Percentiles rank a stretch among this genome's conserved stretches.
These are phyloP conservation scores for Neosilurus hyrtlii DNA, from an alignment of 2,797 vertebrate species.

Conservation along the genomic window DNA sequence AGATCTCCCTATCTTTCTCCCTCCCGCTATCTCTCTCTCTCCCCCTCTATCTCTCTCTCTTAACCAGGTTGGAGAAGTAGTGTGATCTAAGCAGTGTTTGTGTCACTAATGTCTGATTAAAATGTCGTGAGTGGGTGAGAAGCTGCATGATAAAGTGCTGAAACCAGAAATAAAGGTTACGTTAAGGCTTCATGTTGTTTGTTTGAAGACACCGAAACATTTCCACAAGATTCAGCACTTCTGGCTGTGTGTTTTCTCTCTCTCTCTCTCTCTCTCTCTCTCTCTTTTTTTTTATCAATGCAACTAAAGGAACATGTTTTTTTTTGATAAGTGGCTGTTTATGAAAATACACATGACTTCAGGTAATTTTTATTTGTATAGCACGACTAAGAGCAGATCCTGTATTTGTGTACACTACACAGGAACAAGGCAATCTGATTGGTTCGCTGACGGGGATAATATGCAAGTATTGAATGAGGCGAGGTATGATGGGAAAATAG, in stretches of 20 bases:
- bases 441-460: too few relatives aligned
- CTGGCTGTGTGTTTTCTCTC: neutral
- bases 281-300: neutral
- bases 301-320: neutral
- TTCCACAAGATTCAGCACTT: neutral
- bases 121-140: constrained; percentile 4
- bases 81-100: neutral
- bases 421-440: too few relatives aligned
- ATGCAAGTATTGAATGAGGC: too few relatives aligned
- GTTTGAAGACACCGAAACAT: neutral
- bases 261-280: too few relatives aligned
- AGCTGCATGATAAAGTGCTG: constrained; percentile 41
- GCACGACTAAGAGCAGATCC: too few relatives aligned
- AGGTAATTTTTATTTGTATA: too few relatives aligned
- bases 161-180: constrained; percentile 48
- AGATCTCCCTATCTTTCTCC: too few relatives aligned
- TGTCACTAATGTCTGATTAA: constrained; percentile 9
- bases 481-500: too few relatives aligned
- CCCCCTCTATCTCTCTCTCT: neutral
- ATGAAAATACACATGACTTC: too few relatives aligned
- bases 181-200: neutral
- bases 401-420: too few relatives aligned
- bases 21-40: too few relatives aligned
- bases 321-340: neutral
- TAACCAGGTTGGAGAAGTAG: neutral